Base-by-base conservation (phyloP, 2,797 vertebrate species). In the Carduelis carduelis region DNA sequence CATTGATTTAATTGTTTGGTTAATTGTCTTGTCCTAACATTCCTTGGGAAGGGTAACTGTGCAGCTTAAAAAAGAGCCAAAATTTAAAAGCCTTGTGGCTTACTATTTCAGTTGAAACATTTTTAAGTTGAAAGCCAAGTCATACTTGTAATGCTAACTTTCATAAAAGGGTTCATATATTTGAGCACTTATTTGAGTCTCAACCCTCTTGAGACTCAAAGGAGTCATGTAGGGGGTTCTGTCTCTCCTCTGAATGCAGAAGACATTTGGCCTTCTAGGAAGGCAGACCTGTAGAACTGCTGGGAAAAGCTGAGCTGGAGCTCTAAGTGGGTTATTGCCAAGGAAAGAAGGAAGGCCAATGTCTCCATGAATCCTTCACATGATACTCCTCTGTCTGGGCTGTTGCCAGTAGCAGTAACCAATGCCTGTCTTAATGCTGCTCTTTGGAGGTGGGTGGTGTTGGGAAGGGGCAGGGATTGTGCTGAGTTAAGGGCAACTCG, bases 21-120 rank as follows among this genome's bases (percentile, higher is more conserved):
- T 95, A 94, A 96, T 96, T 83, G 92, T 90, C 89, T 92, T 68
- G 69, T 95, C 82, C 91, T 92, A 95, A 90, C 72, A 53, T 72
- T 96, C 94, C 87, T 90, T 90, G 82, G 77, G 91, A 95, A 95
- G 55, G 69, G 77, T 86, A 96, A 86, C 94, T 57, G 79, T 66
- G n/a, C 37, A 75, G 82, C 46, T 70, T 81, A 60, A 93, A 93
- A 96, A 95, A 93, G 90, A 95, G 89, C 87, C 87, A 78, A 91
- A 94, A 66, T 97, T 82, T 88, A 93, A 96, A 95, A 96, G 82
- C 89, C 63, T 75, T 18, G 47, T 86, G 89, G 76, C 69, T 94
- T 83, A 75, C 72, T 35, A 13, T 79, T 91, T 66, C 50, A 84
- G 44, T 32, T 39, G 83, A 90, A 94, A 79, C 21, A 11, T 49